Evolutionary conservation across 2,888 invertebrate species (phyloP), one percentile per base, ranked within the genome.

Genomic region (Thereva nobilitata): DNA sequence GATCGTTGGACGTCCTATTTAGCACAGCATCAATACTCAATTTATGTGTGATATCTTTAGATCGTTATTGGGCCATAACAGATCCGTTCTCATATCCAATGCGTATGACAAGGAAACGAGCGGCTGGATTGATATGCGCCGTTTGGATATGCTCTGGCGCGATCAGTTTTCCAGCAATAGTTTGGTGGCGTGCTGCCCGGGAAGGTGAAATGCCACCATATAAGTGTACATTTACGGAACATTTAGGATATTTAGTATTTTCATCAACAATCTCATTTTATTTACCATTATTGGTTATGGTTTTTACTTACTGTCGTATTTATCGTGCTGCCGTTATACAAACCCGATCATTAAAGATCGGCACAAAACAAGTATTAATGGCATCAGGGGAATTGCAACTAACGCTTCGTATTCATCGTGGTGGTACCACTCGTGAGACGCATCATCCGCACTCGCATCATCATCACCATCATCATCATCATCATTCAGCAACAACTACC

Each of bases 211-310:
- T 93, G 73, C 92, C 92, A 6, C 87, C 88, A 73, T 89, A 88
- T 77, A 91, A 92, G 79, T 99, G 98, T 82, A 91, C 93, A 59
- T 99, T 99, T 81, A 98, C 98, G 71, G 96, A 97, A 81, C 95
- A 97, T 82, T 85, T 95, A 74, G 94, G 94, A 69, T 99, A 99
- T 81, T 86, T 99, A 72, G 92, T 97, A 78, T 97, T 98, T 83
- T 97, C 97, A 9, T 97, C 97, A 54, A 91, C 95, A 71, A 95
- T 99, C 76, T 97, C 97, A 23, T 99, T 99, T 83, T 99, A 98
- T 81, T 86, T 96, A 73, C 99, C 99, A 38, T 84, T 98, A 38
- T 89, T 95, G 79, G 93, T 99, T 66, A 99, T 99, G 95, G 92
- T 98, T 72, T 97, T 97, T 81, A 97, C 97, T 4, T 99, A 99